phyloP scores from a whole-genome alignment of 1,140 invertebrate species.

The Zeugodacus cucurbitae region DNA sequence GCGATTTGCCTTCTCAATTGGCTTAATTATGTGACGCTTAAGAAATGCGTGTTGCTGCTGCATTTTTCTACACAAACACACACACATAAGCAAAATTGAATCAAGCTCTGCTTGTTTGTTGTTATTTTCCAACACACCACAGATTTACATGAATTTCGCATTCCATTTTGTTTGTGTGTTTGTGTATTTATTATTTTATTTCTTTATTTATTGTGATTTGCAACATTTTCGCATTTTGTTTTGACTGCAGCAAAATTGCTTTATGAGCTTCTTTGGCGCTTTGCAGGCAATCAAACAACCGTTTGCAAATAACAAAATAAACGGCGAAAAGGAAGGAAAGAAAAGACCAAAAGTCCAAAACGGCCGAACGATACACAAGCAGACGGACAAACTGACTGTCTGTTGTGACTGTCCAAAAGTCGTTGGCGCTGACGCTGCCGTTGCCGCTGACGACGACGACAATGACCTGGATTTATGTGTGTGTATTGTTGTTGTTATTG shows the following conservation, averaged over 20 bases:
- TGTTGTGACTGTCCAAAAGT: slow-evolving; percentile 11
- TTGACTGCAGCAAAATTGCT: background rate
- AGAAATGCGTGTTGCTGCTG: no score
- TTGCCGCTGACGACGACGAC: slow-evolving; percentile 33
- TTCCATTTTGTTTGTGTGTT: no score
- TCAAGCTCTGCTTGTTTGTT: no score
- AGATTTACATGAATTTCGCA: no score
- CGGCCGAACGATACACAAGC: background rate
- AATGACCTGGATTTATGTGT: slow-evolving; percentile 35
- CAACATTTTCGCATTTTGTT: background rate
- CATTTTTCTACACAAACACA: no score
- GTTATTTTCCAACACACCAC: no score
- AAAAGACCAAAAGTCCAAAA: background rate
- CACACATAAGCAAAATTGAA: no score
- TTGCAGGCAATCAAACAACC: background rate
- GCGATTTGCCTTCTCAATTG: no score
- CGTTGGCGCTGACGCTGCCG: background rate
- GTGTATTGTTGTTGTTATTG: background rate
- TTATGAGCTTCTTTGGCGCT: background rate
- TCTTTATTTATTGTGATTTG: background rate
- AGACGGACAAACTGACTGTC: background rate
- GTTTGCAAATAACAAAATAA: background rate
- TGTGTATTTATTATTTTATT: background rate
- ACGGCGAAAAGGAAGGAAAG: background rate
- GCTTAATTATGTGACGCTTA: no score